These are phyloP conservation scores for Phrixothrix hirtus DNA, from an alignment of 2,888 invertebrate genomes.

Conservation along the genomic window DNA sequence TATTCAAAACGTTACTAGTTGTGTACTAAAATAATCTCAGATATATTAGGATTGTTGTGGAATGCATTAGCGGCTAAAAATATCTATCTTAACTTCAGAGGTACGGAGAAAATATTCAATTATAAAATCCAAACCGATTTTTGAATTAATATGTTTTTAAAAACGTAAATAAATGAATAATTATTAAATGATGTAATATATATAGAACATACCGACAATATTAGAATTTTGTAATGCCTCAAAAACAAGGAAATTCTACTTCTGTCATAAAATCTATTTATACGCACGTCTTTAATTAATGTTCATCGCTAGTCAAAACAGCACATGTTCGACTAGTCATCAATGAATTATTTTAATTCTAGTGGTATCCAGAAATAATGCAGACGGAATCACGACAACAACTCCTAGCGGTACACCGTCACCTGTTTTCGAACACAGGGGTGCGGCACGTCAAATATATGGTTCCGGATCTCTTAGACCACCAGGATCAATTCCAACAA, in stretches of 20 bases:
- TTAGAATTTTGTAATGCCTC: too few relatives aligned
- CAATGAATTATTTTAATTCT: constrained; percentile 9
- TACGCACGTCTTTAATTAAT: too few relatives aligned
- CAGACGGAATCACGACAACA: constrained; percentile 24
- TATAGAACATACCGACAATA: too few relatives aligned
- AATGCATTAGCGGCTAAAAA: constrained; percentile 14
- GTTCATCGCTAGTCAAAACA: constrained; percentile 17
- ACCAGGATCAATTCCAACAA: constrained; percentile 53
- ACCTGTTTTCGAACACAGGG: constrained; percentile 56
- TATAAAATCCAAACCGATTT: too few relatives aligned
- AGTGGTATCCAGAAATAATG: constrained; percentile 12
- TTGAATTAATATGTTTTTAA: too few relatives aligned
- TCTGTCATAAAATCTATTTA: too few relatives aligned
- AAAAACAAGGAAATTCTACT: too few relatives aligned
- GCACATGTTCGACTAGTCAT: constrained; percentile 11
- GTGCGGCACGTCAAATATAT: constrained; percentile 62
- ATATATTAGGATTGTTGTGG: constrained; percentile 17
- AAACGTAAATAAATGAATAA: too few relatives aligned
- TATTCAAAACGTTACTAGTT: constrained; percentile 1
- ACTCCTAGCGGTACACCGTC: constrained; percentile 50
- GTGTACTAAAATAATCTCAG: constrained; percentile 5
- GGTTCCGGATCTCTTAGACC: constrained; percentile 61
- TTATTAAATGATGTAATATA: too few relatives aligned
- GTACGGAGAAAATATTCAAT: too few relatives aligned
- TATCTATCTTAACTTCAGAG: constrained; percentile 1